Evolutionary conservation across 2,797 vertebrate species (phyloP).

Genomic region (Steatocranus sp.): DNA sequence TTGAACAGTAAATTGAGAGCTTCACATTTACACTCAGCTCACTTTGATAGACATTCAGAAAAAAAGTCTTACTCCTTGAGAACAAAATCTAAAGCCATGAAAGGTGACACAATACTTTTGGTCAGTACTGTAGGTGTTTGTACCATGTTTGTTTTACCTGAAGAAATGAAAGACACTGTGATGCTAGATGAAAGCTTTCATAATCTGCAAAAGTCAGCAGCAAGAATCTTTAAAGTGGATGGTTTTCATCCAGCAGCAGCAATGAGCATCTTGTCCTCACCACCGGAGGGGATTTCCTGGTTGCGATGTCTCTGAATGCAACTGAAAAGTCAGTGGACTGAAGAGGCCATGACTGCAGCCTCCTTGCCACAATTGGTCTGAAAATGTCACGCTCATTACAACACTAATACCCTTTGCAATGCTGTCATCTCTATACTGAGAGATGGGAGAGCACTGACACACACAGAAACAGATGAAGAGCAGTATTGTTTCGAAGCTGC

Average conservation of each 20-base stretch:
- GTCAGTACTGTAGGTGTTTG: neutral
- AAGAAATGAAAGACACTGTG: accelerated
- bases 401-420: constrained; percentile 20
- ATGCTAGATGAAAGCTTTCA: neutral
- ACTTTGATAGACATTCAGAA: neutral
- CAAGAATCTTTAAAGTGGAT: neutral
- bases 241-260: neutral
- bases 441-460: neutral
- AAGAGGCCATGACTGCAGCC: constrained; percentile 7
- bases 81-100: neutral
- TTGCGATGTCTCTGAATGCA: neutral
- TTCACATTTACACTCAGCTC: neutral
- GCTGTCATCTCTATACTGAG: constrained; percentile 8
- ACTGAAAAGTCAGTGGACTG: constrained; percentile 13
- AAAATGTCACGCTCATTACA: constrained; percentile 63
- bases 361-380: constrained; percentile 4
- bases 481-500: constrained; percentile 45
- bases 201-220: neutral
- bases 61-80: neutral
- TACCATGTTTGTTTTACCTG: accelerated
- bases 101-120: neutral
- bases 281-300: constrained; percentile 21
- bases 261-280: neutral
- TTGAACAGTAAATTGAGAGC: neutral
- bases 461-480: constrained; percentile 35